A percentile compares a stretch with the other conserved stretches of the same genome.
Conservation (phyloP, 2,888 invertebrate genomes). For the Coenonympha arcania region DNA sequence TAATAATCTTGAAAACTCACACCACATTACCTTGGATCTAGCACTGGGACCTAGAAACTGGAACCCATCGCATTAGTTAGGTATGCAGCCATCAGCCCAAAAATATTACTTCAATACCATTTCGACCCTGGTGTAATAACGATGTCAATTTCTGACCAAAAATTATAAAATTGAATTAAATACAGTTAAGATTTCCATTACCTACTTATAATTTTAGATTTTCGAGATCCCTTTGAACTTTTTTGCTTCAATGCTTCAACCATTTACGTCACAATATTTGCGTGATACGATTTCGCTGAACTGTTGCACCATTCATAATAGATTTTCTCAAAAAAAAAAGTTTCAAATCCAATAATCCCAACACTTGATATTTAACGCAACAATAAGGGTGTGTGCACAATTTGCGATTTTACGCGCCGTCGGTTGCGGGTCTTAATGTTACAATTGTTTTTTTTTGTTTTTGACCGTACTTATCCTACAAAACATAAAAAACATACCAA, state of each 20-base stretch:
- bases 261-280: slow-evolving; percentile 21
- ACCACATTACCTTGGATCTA: no score
- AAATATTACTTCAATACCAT: no score
- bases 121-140: no score
- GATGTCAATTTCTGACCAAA: no score
- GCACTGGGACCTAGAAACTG: no score
- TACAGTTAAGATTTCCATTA: no score
- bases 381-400: slow-evolving; percentile 34
- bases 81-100: no score
- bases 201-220: no score
- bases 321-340: slow-evolving; percentile 10
- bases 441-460: slow-evolving; percentile 6
- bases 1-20: no score
- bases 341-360: slow-evolving; percentile 10
- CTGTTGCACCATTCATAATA: slow-evolving; percentile 7
- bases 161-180: no score
- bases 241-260: slow-evolving; percentile 1
- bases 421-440: slow-evolving; percentile 6
- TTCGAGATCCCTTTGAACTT: neutral
- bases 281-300: slow-evolving; percentile 15
- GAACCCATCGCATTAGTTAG: no score
- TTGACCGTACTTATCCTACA: neutral
- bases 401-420: slow-evolving; percentile 29
- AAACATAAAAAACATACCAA: neutral
- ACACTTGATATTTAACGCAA: slow-evolving; percentile 22